Percentiles rank a stretch among this genome's conserved stretches.
phyloP scores from a whole-genome alignment of 2,888 invertebrate species.

The Sinhomidia bicolor region DNA sequence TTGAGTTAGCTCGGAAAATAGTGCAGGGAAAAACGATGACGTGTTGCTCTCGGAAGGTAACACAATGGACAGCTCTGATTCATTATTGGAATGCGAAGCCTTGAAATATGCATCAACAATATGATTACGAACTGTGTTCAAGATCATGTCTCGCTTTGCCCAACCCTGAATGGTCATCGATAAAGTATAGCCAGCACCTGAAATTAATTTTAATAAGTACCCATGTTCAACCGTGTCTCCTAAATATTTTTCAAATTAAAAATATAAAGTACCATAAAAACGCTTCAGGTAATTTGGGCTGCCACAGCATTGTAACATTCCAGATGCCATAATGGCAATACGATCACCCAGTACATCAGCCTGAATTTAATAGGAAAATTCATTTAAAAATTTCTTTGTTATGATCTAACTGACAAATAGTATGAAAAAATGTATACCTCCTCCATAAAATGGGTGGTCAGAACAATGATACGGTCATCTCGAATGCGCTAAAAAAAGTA shows the following conservation, averaged over 20 bases:
- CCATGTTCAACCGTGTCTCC: no score
- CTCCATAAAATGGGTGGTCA: constrained; percentile 98
- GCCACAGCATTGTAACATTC: constrained; percentile 89
- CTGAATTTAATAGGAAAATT: neutral
- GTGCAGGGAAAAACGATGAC: constrained; percentile 84
- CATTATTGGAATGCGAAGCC: neutral
- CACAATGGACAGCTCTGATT: constrained; percentile 44
- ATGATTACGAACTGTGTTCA: constrained; percentile 81
- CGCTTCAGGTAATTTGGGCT: constrained; percentile 92
- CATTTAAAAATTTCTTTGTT: no score
- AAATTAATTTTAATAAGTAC: no score
- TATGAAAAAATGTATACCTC: constrained; percentile 83
- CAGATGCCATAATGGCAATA: constrained; percentile 91
- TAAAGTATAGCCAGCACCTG: constrained; percentile 88
- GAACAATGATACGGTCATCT: constrained; percentile 89
- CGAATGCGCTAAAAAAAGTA: constrained; percentile 81
- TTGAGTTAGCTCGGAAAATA: constrained; percentile 86
- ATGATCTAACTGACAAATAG: no score
- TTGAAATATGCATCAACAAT: constrained; percentile 82
- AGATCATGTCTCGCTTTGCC: constrained; percentile 75
- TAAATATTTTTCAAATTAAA: no score
- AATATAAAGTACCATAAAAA: constrained; percentile 83
- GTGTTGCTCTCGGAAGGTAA: constrained; percentile 84
- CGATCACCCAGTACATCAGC: constrained; percentile 95
- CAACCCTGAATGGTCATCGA: neutral